Percentiles rank a stretch among this genome's conserved stretches.
Conservation (phyloP, 2,888 invertebrate genomes). For the Euproctis similis region DNA sequence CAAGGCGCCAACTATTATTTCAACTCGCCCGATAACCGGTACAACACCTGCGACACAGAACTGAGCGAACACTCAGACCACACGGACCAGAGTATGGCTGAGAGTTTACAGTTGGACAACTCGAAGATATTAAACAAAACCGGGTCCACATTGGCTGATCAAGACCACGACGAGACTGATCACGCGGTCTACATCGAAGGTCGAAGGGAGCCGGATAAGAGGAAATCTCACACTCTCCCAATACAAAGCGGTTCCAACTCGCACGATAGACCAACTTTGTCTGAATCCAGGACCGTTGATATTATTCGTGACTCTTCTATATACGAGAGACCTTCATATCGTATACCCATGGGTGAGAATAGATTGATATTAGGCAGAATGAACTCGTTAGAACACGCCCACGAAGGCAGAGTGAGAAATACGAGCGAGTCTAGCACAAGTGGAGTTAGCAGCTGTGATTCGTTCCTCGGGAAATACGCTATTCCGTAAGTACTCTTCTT, state of each 20-base stretch:
- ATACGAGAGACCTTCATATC: conserved; percentile 47
- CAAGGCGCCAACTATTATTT: conserved; percentile 36
- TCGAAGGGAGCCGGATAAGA: conserved; percentile 46
- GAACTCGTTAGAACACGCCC: conserved; percentile 58
- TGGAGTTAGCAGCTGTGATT: conserved; percentile 88
- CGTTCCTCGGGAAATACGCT: conserved; percentile 77
- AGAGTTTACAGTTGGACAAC: conserved; percentile 56
- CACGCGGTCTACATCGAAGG: conserved; percentile 30
- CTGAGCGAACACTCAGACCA: conserved; percentile 67
- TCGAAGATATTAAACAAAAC: conserved; percentile 35
- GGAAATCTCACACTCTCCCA: conserved; percentile 76
- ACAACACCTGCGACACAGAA: conserved; percentile 51
- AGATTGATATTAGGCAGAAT: conserved; percentile 49
- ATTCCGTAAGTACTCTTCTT: conserved; percentile 68
- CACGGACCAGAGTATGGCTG: conserved; percentile 62
- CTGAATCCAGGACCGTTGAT: conserved; percentile 82
- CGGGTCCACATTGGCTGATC: conserved; percentile 30
- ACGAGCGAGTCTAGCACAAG: conserved; percentile 86
- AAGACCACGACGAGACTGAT: conserved; percentile 58
- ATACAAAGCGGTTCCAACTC: conserved; percentile 65
- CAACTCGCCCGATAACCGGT: conserved; percentile 50
- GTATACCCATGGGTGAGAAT: conserved; percentile 38
- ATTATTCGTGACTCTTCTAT: conserved; percentile 59
- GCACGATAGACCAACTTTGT: conserved; percentile 79
- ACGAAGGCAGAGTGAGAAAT: conserved; percentile 63